A percentile compares a stretch with the other conserved stretches of the same genome.
These are phyloP conservation scores for Drosophila auraria DNA, from an alignment of 1,140 invertebrate species.

Conservation along the genomic window DNA sequence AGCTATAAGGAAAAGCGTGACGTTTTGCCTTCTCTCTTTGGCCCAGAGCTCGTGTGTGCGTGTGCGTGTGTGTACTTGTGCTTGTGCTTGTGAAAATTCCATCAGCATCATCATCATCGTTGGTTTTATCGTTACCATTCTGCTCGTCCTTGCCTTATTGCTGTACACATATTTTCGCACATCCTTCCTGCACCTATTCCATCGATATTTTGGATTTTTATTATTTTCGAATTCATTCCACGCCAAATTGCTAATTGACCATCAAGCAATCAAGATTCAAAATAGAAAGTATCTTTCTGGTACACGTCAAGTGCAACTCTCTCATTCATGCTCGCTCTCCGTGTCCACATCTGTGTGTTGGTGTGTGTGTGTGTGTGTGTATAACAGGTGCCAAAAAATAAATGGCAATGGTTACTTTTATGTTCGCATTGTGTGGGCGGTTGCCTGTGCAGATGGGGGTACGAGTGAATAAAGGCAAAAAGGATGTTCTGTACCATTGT, in stretches of 20 bases:
- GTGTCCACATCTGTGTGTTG: slow-evolving; percentile 11
- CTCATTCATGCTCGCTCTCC: slow-evolving; percentile 11
- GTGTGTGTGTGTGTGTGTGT: slow-evolving; percentile 45
- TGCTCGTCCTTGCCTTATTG: slow-evolving; percentile 36
- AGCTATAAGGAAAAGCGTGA: neutral
- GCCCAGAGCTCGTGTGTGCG: slow-evolving; percentile 11
- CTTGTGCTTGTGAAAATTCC: slow-evolving; percentile 69
- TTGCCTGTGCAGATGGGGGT: slow-evolving; percentile 15
- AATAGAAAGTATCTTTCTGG: slow-evolving; percentile 60
- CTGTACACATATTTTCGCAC: slow-evolving; percentile 68
- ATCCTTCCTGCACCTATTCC: slow-evolving; percentile 64
- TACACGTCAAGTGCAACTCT: slow-evolving; percentile 65
- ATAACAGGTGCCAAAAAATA: slow-evolving; percentile 73
- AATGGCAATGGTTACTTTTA: slow-evolving; percentile 69
- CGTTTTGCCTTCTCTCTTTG: slow-evolving; percentile 33
- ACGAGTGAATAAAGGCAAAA: slow-evolving; percentile 50
- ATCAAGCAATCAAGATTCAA: slow-evolving; percentile 68
- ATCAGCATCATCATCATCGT: slow-evolving; percentile 66
- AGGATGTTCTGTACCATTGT: slow-evolving; percentile 59
- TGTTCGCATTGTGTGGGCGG: slow-evolving; percentile 57
- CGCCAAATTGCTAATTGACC: slow-evolving; percentile 77
- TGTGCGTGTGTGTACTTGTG: slow-evolving; percentile 28
- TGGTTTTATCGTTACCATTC: slow-evolving; percentile 52
- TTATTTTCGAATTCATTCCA: slow-evolving; percentile 55
- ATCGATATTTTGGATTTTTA: slow-evolving; percentile 35